Percentiles rank a stretch among this genome's conserved stretches.
Conservation (phyloP, 2,888 invertebrate genomes). For the Antheraea assamensis region DNA sequence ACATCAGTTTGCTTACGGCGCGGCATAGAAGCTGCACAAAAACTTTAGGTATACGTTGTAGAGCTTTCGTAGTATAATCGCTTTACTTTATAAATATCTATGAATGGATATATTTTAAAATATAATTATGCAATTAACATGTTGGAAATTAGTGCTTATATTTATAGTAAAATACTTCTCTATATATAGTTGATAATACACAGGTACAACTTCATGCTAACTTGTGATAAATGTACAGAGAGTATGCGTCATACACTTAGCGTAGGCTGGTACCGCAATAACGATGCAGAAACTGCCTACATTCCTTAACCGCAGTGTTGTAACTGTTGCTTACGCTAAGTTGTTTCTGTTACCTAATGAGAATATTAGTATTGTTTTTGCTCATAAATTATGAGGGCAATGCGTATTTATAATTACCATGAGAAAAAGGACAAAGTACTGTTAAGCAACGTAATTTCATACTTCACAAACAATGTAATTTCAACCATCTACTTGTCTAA, state of each 20-base stretch:
- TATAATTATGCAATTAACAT: background rate
- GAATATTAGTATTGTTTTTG: slow-evolving; percentile 25
- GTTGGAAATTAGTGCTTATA: background rate
- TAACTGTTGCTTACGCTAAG: slow-evolving; percentile 70
- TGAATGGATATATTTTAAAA: background rate
- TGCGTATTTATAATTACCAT: slow-evolving; percentile 25
- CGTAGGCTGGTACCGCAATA: slow-evolving; percentile 44
- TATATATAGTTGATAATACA: slow-evolving; percentile 18
- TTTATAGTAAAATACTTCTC: background rate
- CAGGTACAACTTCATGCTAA: slow-evolving; percentile 25
- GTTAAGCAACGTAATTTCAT: background rate
- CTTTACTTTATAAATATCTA: background rate
- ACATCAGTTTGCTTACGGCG: slow-evolving; percentile 47
- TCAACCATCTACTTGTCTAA: background rate
- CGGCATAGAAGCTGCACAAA: slow-evolving; percentile 15
- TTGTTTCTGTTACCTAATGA: slow-evolving; percentile 68
- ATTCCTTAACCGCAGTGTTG: slow-evolving; percentile 59
- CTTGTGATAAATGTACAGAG: slow-evolving; percentile 40
- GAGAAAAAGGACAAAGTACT: slow-evolving; percentile 17
- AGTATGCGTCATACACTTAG: slow-evolving; percentile 31
- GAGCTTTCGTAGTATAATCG: slow-evolving; percentile 18
- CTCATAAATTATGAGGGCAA: background rate
- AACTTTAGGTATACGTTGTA: slow-evolving; percentile 6
- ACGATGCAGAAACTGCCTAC: slow-evolving; percentile 52
- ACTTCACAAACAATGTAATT: background rate